Evolutionary conservation across 2,888 invertebrate species (phyloP), one percentile per base, ranked within the genome.

Genomic region (Cataglyphis altisquamis): DNA sequence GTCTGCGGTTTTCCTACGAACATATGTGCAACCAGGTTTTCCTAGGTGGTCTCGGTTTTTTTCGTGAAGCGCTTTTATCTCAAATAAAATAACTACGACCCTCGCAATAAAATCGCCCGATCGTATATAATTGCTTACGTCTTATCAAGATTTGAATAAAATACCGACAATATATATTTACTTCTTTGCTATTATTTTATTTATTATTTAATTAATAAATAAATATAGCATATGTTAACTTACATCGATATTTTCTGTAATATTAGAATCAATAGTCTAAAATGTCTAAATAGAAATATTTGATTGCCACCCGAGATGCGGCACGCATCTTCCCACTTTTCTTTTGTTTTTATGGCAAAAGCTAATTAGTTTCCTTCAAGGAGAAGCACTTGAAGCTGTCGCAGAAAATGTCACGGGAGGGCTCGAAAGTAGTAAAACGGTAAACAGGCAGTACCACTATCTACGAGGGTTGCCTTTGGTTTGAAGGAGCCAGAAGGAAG

Each of bases 1-100:
- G 87, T 88, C 88, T 91, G 91, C 90, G 90, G 91, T 91, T 91
- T 90, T 90, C 89, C 88, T 84, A 86, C 55, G 72, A 85, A 83
- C 88, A 90, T 91, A 91, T 88, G 89, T 91, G 91, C 87, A 75
- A 86, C 88, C 70, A 75, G 78, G 36, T 84, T 87, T 87, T 86
- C 84, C 85, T 88, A 84, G 90, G 89, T 89, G 91, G 91, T 89
- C 90, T 68, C 67, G 48, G 70, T 77, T 63, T 32, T 48, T 52
- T 52, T 52, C 52, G 32, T 29, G 29, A 63, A 52, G 39, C 60
- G 66, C 85, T 82, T 90, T 88, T 91, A 91, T 90, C 89, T 90
- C 87, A 81, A 90, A 90, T 89, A 88, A 89, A 89, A 86, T 48
- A 82, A 82, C 80, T 36, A 60, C 84, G 77, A 70, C 83, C 66